phyloP scores from a whole-genome alignment of 2,113 vertebrate species.

The Rhineura floridana region DNA sequence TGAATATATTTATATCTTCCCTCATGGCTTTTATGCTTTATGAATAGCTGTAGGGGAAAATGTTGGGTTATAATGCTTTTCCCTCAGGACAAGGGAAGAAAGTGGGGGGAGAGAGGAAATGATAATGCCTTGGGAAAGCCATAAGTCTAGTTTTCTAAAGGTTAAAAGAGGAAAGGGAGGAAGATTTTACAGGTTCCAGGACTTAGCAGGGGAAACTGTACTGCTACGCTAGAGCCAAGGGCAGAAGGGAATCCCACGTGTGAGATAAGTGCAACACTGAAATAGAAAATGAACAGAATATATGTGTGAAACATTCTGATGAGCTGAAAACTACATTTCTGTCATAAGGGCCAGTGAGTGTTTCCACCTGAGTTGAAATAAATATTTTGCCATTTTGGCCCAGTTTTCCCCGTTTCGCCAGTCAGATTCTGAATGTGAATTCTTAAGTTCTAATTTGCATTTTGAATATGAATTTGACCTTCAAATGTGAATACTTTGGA shows the following conservation, averaged over 20 bases:
- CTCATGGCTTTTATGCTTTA: constrained; percentile 15
- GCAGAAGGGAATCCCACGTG: not conserved
- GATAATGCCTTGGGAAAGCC: not conserved
- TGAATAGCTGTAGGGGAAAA: constrained; percentile 15
- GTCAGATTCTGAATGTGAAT: not conserved
- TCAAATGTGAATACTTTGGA: not conserved
- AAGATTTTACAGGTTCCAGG: not conserved
- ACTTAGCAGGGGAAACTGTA: not conserved
- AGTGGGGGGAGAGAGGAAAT: not conserved
- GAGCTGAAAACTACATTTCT: not conserved
- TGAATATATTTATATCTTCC: constrained; percentile 36
- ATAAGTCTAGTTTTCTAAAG: not conserved
- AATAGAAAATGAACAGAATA: not conserved
- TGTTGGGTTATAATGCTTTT: constrained; percentile 16
- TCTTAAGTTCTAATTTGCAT: not conserved
- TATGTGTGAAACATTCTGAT: not conserved
- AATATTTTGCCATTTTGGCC: not conserved
- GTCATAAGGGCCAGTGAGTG: not conserved
- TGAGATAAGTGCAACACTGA: not conserved
- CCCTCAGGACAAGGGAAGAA: not conserved
- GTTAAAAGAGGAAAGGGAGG: not conserved
- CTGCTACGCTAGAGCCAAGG: not conserved
- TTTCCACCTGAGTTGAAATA: not conserved
- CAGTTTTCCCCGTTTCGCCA: not conserved
- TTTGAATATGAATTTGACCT: not conserved